Percentiles rank a stretch among this genome's conserved stretches.
Conservation (phyloP, 2,797 vertebrate species). For the Acanthurus lineatus region DNA sequence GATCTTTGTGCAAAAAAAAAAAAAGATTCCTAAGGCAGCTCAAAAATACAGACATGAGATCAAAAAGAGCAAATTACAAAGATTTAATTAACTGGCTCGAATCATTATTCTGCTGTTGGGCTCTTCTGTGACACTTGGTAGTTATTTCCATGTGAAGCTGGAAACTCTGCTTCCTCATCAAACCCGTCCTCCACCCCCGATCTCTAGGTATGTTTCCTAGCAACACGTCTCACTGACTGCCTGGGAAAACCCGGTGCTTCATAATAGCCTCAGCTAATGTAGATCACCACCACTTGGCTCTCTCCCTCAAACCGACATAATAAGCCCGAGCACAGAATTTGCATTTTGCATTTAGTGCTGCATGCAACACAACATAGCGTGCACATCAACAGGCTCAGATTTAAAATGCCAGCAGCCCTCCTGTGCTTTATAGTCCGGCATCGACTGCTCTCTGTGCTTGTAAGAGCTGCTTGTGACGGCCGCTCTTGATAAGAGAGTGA, state of each 20-base stretch:
- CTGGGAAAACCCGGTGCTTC: constrained; percentile 82
- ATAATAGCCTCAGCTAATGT: constrained; percentile 78
- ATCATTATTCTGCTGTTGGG: constrained; percentile 36
- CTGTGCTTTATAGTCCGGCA: constrained; percentile 28
- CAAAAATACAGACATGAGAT: constrained; percentile 27
- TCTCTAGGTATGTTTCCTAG: constrained; percentile 83
- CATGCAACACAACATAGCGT: constrained; percentile 45
- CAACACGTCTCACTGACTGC: constrained; percentile 80
- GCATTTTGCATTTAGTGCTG: constrained; percentile 53
- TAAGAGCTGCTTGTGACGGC: constrained; percentile 42
- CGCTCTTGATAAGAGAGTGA: constrained; percentile 58
- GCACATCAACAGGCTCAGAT: constrained; percentile 16
- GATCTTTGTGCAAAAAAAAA: not conserved
- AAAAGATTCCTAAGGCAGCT: not conserved
- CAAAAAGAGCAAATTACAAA: constrained; percentile 32
- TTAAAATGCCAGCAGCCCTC: constrained; percentile 29
- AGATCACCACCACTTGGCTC: constrained; percentile 75
- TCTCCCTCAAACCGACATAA: constrained; percentile 42
- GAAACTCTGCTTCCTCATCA: constrained; percentile 75
- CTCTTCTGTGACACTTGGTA: constrained; percentile 5
- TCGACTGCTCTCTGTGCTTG: constrained; percentile 3
- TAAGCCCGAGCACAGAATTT: constrained; percentile 35
- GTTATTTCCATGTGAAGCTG: constrained; percentile 60
- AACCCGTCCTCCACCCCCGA: constrained; percentile 70
- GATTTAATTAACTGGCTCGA: constrained; percentile 30